phyloP scores from a whole-genome alignment of 2,113 vertebrate genomes.

The Leptodactylus fuscus region DNA sequence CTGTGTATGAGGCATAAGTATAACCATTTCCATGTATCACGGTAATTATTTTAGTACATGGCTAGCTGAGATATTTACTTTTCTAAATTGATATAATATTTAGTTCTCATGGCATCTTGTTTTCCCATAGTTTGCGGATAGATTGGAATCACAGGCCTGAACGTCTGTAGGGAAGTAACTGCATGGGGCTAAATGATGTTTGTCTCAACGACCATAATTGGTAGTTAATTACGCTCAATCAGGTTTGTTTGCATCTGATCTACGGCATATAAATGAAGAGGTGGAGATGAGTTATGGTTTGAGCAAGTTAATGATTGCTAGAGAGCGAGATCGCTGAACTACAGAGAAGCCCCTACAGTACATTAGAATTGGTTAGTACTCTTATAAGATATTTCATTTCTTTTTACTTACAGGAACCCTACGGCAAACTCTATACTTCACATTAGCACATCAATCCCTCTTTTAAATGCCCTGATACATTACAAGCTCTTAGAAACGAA shows the following conservation, averaged over 20 bases:
- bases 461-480: background rate
- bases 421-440: conserved; percentile 40
- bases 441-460: conserved; percentile 46
- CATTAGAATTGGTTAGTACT: conserved; percentile 49
- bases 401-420: conserved; percentile 34
- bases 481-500: conserved; percentile 46
- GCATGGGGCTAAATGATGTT: conserved; percentile 19
- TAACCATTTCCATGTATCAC: background rate
- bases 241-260: conserved; percentile 31
- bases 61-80: background rate
- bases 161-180: background rate
- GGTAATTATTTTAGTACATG: background rate
- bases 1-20: background rate
- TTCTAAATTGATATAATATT: background rate
- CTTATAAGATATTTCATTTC: conserved; percentile 56
- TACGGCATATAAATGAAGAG: conserved; percentile 20
- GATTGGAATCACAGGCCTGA: background rate
- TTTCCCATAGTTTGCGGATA: background rate
- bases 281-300: conserved; percentile 6
- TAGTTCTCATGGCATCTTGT: too few species aligned
- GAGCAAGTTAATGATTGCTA: conserved; percentile 35
- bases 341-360: conserved; percentile 18
- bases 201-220: conserved; percentile 15
- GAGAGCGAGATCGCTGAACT: conserved; percentile 9
- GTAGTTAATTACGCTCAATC: conserved; percentile 13